A percentile compares a stretch with the other conserved stretches of the same genome.
These are phyloP conservation scores for Sitta europaea DNA, from an alignment of 2,113 vertebrate species.

Conservation along the genomic window DNA sequence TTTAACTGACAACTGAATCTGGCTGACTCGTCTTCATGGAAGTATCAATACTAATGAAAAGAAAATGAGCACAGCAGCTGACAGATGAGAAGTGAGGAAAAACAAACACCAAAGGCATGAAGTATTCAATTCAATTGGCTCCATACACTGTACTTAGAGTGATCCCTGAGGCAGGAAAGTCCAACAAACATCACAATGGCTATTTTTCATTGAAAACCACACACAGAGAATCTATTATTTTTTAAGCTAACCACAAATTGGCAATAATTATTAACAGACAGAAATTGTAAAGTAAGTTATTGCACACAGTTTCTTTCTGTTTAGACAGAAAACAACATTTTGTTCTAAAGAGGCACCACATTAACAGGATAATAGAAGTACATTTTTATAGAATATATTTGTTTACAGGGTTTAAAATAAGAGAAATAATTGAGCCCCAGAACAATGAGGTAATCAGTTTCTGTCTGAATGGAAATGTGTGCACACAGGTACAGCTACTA, in stretches of 20 bases:
- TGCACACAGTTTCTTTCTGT: not conserved
- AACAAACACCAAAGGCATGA: slow-evolving; percentile 32
- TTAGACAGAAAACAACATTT: slow-evolving; percentile 7
- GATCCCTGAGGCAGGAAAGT: slow-evolving; percentile 8
- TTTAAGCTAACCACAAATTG: slow-evolving; percentile 45
- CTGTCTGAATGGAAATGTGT: not conserved
- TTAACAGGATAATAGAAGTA: not conserved
- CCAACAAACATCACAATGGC: slow-evolving; percentile 32
- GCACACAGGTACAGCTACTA: not conserved
- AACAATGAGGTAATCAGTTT: not conserved
- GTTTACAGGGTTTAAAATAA: not conserved
- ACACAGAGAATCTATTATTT: slow-evolving; percentile 23
- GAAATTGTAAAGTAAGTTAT: not conserved
- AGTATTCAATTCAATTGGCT: not conserved
- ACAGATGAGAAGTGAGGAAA: slow-evolving; percentile 10
- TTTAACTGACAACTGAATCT: not conserved
- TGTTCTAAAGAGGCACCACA: slow-evolving; percentile 4
- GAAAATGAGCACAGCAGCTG: slow-evolving; percentile 7
- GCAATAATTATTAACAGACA: slow-evolving; percentile 51
- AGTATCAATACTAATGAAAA: not conserved
- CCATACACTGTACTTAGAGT: not conserved
- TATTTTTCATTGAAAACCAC: slow-evolving; percentile 37
- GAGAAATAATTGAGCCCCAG: not conserved
- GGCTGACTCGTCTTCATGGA: not conserved
- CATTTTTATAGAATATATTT: not conserved